Conservation (phyloP, 2,888 invertebrate species). For the Drosophila leonis region DNA sequence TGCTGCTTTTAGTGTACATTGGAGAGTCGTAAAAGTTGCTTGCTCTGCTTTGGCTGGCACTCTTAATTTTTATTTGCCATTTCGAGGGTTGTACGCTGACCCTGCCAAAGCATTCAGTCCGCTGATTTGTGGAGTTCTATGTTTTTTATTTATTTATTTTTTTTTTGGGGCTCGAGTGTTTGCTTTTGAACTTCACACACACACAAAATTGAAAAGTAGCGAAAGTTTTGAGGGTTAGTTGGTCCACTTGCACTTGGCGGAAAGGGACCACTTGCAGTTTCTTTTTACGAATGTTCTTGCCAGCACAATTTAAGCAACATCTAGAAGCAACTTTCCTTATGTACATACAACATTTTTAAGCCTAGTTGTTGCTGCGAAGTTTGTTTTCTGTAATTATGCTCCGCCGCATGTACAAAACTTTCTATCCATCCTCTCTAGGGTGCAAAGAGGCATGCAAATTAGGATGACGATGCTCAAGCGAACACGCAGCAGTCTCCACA, state of each 20-base stretch:
- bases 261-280: constrained; percentile 46
- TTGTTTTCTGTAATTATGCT: constrained; percentile 74
- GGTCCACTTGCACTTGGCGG: constrained; percentile 17
- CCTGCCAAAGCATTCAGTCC: constrained; percentile 23
- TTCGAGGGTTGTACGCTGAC: constrained; percentile 57
- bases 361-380: constrained; percentile 59
- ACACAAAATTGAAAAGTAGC: constrained; percentile 72
- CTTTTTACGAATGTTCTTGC: constrained; percentile 38
- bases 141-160: not conserved
- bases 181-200: constrained; percentile 38
- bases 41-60: constrained; percentile 38
- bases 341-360: constrained; percentile 59
- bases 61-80: constrained; percentile 56
- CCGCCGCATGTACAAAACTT: constrained; percentile 69
- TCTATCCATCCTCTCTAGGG: constrained; percentile 40
- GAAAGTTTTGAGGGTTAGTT: constrained; percentile 73
- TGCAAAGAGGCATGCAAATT: constrained; percentile 70
- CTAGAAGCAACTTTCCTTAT: constrained; percentile 30
- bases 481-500: constrained; percentile 31
- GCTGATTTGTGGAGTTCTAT: constrained; percentile 5
- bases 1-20: constrained; percentile 73
- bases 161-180: constrained; percentile 11
- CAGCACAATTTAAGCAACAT: constrained; percentile 35
- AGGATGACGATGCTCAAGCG: constrained; percentile 48
- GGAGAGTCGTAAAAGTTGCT: constrained; percentile 79